These are phyloP conservation scores for Oconnorella tubifera DNA, from an alignment of 2,888 invertebrate species.

Conservation along the genomic window DNA sequence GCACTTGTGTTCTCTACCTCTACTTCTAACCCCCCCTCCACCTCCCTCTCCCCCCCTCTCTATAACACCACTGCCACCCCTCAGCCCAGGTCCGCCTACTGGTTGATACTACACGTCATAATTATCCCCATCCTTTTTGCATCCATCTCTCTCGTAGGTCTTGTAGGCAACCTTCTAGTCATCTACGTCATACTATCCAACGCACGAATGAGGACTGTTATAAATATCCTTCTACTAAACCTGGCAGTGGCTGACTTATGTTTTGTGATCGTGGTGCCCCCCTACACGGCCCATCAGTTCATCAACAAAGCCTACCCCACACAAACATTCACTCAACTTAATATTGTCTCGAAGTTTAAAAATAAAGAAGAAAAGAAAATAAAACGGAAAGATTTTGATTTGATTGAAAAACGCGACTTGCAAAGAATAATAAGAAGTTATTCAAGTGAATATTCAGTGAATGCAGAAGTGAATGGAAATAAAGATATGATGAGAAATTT, in stretches of 20 bases:
- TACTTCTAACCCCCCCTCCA: no score
- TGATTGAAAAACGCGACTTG: no score
- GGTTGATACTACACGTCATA: constrained; percentile 13
- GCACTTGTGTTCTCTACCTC: no score
- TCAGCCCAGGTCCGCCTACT: constrained; percentile 2
- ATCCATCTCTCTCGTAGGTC: constrained; percentile 28
- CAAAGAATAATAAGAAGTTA: no score
- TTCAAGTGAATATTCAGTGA: no score
- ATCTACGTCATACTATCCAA: constrained; percentile 34
- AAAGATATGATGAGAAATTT: no score
- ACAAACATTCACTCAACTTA: no score
- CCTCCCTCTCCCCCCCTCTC: no score
- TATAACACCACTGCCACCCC: background rate
- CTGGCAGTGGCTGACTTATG: constrained; percentile 36
- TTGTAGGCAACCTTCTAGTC: constrained; percentile 30
- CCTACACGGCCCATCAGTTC: constrained; percentile 31
- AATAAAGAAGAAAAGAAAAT: no score
- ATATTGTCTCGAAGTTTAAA: no score
- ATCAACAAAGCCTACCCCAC: constrained; percentile 55
- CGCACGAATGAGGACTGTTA: constrained; percentile 27
- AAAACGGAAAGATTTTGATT: no score
- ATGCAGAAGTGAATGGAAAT: no score
- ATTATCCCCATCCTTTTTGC: constrained; percentile 27
- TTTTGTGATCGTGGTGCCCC: constrained; percentile 34
- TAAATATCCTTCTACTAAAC: constrained; percentile 32